These are phyloP conservation scores for Pteropus alecto DNA, from an alignment of 2,113 vertebrate genomes.

Conservation along the genomic window DNA sequence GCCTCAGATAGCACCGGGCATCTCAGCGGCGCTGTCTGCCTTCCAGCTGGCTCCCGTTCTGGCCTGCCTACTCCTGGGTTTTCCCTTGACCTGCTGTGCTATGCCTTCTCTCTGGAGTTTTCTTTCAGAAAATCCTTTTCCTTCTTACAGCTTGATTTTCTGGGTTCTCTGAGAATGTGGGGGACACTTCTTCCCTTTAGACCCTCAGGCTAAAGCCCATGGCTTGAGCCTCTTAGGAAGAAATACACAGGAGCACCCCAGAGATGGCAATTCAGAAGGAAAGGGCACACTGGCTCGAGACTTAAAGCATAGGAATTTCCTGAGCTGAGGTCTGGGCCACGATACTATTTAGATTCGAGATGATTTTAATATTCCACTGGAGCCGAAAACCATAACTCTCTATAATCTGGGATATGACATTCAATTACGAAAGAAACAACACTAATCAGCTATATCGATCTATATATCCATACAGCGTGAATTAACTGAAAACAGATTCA, in stretches of 20 bases:
- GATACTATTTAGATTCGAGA: not conserved
- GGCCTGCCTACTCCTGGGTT: not conserved
- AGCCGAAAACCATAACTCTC: not conserved
- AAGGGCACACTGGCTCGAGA: too few relatives aligned
- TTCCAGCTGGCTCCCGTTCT: not conserved
- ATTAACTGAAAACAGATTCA: not conserved
- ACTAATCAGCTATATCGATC: not conserved
- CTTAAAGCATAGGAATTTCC: too few relatives aligned
- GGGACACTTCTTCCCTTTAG: not conserved
- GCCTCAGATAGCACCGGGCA: not conserved
- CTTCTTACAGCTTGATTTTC: not conserved
- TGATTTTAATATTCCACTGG: not conserved
- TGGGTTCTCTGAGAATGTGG: not conserved
- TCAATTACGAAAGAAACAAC: not conserved
- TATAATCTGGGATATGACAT: not conserved
- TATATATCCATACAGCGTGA: not conserved
- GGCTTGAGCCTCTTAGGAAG: not conserved
- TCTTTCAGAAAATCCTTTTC: not conserved
- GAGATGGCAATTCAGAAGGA: not conserved
- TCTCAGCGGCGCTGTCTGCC: not conserved
- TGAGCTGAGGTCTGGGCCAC: too few relatives aligned
- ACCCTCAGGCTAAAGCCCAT: not conserved
- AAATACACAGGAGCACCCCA: not conserved
- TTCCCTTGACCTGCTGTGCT: not conserved
- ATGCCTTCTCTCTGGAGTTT: not conserved